These are phyloP conservation scores for Epizoanthus ramosus DNA, from an alignment of 92 coral and sea anemone species.

Conservation along the genomic window DNA sequence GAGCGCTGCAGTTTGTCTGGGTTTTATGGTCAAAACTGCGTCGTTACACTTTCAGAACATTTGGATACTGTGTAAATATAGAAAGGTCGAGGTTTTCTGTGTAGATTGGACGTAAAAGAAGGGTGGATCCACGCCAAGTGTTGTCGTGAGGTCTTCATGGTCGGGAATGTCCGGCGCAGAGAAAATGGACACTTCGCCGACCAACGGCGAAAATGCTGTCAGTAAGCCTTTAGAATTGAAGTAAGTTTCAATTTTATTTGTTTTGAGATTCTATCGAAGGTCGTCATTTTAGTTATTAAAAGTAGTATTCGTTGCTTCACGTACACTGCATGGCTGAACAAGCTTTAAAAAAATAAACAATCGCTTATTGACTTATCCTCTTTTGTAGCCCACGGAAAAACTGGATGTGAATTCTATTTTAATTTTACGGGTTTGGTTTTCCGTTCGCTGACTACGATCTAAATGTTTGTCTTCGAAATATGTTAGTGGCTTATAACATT, in stretches of 20 bases:
- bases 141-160: slow-evolving; percentile 19
- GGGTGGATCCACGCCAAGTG: neutral
- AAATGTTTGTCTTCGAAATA: neutral
- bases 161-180: slow-evolving; percentile 39
- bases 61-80: neutral
- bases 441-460: neutral
- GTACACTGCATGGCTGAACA: neutral
- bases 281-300: neutral
- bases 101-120: neutral
- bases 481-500: slow-evolving; percentile 5
- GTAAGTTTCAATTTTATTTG: slow-evolving; percentile 15
- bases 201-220: slow-evolving; percentile 1
- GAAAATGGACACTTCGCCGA: slow-evolving; percentile 40
- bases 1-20: slow-evolving; percentile 13
- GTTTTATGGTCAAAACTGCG: slow-evolving; percentile 26
- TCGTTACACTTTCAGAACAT: slow-evolving; percentile 32
- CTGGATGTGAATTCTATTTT: neutral
- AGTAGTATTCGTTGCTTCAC: neutral
- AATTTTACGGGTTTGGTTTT: slow-evolving; percentile 5
- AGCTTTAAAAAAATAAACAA: slow-evolving; percentile 32
- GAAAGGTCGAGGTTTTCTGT: neutral
- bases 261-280: neutral
- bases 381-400: slow-evolving; percentile 16
- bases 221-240: slow-evolving; percentile 29
- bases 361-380: slow-evolving; percentile 11